These are phyloP conservation scores for Epinotia bilunana DNA, from an alignment of 2,888 invertebrate genomes.

Conservation along the genomic window DNA sequence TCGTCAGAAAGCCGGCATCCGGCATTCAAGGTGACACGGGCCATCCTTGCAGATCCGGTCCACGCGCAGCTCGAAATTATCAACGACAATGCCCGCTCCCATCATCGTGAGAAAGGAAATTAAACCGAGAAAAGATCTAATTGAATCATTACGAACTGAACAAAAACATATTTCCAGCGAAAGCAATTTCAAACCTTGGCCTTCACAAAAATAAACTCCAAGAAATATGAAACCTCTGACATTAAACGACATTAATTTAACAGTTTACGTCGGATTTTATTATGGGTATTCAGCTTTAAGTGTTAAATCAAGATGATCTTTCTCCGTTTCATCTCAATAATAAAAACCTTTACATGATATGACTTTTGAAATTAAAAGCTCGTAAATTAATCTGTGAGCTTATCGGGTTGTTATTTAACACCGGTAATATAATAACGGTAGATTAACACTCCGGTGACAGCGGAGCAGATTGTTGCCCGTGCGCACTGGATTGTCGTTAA, in stretches of 20 bases:
- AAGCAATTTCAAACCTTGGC: constrained; percentile 30
- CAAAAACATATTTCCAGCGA: constrained; percentile 19
- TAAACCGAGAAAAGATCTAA: constrained; percentile 44
- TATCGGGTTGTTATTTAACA: constrained; percentile 56
- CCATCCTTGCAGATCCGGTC: constrained; percentile 80
- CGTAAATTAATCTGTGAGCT: constrained; percentile 51
- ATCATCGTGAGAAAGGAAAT: constrained; percentile 47
- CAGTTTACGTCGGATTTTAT: constrained; percentile 52
- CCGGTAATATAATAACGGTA: constrained; percentile 59
- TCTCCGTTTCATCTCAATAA: constrained; percentile 49
- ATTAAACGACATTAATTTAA: constrained; percentile 55
- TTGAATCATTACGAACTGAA: constrained; percentile 2
- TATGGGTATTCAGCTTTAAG: constrained; percentile 53
- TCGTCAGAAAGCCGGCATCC: constrained; percentile 76
- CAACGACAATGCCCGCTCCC: constrained; percentile 50
- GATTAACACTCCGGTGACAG: constrained; percentile 66
- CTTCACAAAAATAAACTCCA: constrained; percentile 50
- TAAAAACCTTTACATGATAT: constrained; percentile 55
- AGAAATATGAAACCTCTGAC: constrained; percentile 59
- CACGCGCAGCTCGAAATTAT: constrained; percentile 55
- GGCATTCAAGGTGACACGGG: constrained; percentile 81
- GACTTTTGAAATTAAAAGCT: constrained; percentile 59
- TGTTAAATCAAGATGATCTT: constrained; percentile 61
- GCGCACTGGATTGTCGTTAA: constrained; percentile 78
- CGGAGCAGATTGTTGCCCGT: constrained; percentile 62